Conservation (phyloP, 2,888 invertebrate genomes). For the Neoitamus cyanurus region DNA sequence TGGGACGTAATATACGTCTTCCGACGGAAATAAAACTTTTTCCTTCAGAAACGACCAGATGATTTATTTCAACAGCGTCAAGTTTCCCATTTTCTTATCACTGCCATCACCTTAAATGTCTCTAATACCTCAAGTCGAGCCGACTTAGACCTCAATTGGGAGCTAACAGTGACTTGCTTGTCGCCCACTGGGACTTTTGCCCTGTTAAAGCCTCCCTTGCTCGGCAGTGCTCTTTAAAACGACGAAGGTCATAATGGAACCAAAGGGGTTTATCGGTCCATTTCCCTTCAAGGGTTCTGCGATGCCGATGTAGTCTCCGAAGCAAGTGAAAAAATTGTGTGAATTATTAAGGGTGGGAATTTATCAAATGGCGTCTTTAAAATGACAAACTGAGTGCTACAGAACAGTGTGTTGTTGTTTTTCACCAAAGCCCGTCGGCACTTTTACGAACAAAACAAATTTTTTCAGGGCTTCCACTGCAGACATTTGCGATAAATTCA, state of each 20-base stretch:
- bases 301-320: not conserved
- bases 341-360: not conserved
- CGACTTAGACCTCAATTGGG: not conserved
- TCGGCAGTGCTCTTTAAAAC: not conserved
- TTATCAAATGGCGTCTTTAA: not conserved
- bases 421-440: not conserved
- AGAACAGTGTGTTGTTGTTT: not conserved
- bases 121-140: slow-evolving; percentile 6
- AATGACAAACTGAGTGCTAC: not conserved
- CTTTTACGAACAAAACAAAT: not conserved
- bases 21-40: slow-evolving; percentile 19
- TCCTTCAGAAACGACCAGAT: not conserved
- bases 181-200: not conserved
- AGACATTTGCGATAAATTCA: not conserved
- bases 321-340: not conserved
- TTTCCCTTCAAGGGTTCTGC: not conserved
- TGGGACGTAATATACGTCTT: not conserved
- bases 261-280: not conserved
- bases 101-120: slow-evolving; percentile 4
- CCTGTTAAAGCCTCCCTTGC: not conserved
- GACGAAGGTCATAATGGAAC: not conserved
- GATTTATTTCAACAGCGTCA: slow-evolving; percentile 21
- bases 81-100: slow-evolving; percentile 27
- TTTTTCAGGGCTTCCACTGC: not conserved
- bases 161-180: not conserved